Conservation (phyloP, 2,113 vertebrate species). For the Brachyhypopomus gauderio region DNA sequence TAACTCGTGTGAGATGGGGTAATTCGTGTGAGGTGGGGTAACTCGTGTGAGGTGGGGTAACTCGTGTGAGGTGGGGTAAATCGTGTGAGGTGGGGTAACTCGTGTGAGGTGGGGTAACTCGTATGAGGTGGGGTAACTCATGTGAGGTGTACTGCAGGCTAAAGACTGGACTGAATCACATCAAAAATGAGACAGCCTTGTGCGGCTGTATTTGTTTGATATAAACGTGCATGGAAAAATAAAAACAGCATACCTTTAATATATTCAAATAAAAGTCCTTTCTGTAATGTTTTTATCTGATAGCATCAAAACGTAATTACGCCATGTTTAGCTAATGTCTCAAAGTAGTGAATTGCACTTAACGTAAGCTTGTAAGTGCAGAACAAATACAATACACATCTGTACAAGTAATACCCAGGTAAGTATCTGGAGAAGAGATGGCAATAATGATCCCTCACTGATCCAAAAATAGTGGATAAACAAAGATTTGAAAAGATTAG, state of each 20-base stretch:
- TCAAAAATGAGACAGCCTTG: conserved; percentile 64
- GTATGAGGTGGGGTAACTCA: conserved; percentile 59
- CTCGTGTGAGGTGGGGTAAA: conserved; percentile 49
- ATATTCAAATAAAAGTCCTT: not conserved
- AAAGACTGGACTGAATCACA: conserved; percentile 67
- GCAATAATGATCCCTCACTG: not conserved
- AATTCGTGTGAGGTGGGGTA: conserved; percentile 46
- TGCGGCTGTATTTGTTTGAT: too few relatives aligned
- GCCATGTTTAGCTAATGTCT: not conserved
- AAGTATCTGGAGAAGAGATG: not conserved
- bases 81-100: conserved; percentile 50
- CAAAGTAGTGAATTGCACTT: not conserved
- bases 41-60: conserved; percentile 5
- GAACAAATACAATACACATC: too few relatives aligned
- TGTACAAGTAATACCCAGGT: not conserved
- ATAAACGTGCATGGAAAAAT: not conserved
- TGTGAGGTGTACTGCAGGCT: conserved; percentile 60
- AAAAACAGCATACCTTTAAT: not conserved
- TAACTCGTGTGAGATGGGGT: conserved; percentile 44
- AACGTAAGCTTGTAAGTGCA: too few relatives aligned
- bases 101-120: too few relatives aligned
- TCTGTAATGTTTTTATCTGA: too few relatives aligned
- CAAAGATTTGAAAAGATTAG: conserved; percentile 26
- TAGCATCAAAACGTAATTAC: not conserved
- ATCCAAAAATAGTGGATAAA: conserved; percentile 20